These are phyloP conservation scores for Mya arenaria DNA, from an alignment of 1,140 invertebrate genomes.

Conservation along the genomic window DNA sequence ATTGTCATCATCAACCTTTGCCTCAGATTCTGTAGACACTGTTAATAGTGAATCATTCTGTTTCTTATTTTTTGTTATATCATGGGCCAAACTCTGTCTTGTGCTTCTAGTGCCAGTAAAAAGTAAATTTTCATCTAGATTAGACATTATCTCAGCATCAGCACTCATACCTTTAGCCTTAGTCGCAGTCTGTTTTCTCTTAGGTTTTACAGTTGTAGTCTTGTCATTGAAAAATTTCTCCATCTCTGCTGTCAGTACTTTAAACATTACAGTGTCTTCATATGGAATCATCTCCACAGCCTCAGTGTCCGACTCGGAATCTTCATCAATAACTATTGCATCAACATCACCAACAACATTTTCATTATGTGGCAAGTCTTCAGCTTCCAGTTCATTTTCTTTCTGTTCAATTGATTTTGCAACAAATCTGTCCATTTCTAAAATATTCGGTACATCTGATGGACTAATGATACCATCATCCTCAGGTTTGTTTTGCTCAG, in stretches of 20 bases:
- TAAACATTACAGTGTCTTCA: slow-evolving; percentile 46
- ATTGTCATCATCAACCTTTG: not conserved
- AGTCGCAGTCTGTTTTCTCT: not conserved
- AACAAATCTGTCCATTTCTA: not conserved
- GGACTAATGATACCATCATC: slow-evolving; percentile 7
- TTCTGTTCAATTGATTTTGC: not conserved
- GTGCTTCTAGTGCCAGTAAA: slow-evolving; percentile 21
- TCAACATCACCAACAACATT: not conserved
- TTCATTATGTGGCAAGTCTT: not conserved
- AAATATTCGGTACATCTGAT: slow-evolving; percentile 35
- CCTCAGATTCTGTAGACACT: not conserved
- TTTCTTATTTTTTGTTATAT: too few species aligned
- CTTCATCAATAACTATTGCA: not conserved
- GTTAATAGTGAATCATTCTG: too few species aligned
- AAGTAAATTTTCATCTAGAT: slow-evolving; percentile 43
- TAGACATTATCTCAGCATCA: slow-evolving; percentile 50
- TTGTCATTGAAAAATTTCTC: slow-evolving; percentile 28
- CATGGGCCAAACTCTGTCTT: not conserved
- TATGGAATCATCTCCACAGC: slow-evolving; percentile 13
- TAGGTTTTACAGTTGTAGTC: not conserved
- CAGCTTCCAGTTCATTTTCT: not conserved
- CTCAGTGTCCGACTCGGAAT: not conserved
- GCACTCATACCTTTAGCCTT: slow-evolving; percentile 1
- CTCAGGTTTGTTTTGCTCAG: not conserved
- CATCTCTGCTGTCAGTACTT: slow-evolving; percentile 35